A percentile compares a stretch with the other conserved stretches of the same genome.
phyloP scores from a whole-genome alignment of 2,888 invertebrate genomes.

The Atrina japonica region DNA sequence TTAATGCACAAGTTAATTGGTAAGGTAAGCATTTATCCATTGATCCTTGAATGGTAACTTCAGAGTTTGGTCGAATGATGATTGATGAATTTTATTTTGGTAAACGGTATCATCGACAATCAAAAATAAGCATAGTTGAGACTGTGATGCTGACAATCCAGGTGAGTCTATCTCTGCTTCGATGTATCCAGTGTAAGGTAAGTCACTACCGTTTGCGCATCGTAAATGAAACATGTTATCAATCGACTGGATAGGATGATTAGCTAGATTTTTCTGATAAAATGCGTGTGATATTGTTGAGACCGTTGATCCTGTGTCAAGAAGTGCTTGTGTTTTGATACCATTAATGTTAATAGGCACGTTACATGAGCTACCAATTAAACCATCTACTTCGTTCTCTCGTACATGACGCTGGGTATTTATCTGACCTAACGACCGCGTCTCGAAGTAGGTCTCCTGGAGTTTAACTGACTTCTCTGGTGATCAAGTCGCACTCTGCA shows the following conservation, averaged over 20 bases:
- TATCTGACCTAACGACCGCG: conserved; percentile 14
- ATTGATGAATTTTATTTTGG: background rate
- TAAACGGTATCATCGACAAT: background rate
- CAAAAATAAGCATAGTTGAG: background rate
- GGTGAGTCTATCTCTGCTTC: background rate
- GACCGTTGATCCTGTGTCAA: background rate
- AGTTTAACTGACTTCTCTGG: background rate
- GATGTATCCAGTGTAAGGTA: no score
- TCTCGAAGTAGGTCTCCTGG: background rate
- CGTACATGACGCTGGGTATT: background rate
- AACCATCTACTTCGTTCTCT: background rate
- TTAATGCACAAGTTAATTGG: background rate
- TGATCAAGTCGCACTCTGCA: no score
- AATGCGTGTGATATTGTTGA: conserved; percentile 7
- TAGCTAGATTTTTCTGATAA: background rate
- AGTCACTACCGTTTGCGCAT: conserved; percentile 2
- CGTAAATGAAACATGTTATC: background rate
- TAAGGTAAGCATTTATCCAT: background rate
- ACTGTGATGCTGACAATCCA: background rate
- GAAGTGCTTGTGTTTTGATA: background rate
- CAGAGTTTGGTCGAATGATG: background rate
- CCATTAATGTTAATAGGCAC: conserved; percentile 4
- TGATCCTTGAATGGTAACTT: background rate
- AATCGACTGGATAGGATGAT: conserved; percentile 1
- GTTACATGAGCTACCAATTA: background rate